Percentiles rank a stretch among this genome's conserved stretches.
These are phyloP conservation scores for Tylochromis polylepis DNA, from an alignment of 2,113 vertebrate species.

Conservation along the genomic window DNA sequence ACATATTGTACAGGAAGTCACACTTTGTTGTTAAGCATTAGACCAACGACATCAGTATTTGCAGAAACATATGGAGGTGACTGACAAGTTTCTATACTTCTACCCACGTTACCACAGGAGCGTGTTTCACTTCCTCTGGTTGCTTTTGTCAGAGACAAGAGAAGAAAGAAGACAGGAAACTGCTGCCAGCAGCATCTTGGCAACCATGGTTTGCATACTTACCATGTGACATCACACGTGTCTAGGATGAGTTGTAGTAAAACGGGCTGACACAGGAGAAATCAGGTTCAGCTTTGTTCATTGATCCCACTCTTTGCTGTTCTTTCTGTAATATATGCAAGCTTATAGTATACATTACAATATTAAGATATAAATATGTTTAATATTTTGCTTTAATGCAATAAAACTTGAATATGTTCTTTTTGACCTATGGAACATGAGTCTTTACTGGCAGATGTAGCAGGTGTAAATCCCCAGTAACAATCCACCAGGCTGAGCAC, in stretches of 20 bases:
- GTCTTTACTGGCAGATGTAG: background rate
- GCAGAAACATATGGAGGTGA: background rate
- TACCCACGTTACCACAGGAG: background rate
- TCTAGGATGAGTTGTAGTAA: background rate
- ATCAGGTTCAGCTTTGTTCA: background rate
- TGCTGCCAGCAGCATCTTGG: background rate
- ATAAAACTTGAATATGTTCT: background rate
- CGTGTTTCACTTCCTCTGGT: background rate
- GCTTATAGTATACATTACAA: background rate
- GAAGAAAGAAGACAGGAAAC: background rate
- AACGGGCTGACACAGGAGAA: background rate
- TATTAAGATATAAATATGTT: background rate
- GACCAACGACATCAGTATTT: background rate
- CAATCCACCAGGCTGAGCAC: background rate
- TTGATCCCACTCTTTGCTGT: background rate
- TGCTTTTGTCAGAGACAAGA: background rate
- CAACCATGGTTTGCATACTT: background rate
- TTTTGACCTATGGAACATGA: background rate
- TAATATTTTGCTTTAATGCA: background rate
- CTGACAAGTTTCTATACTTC: background rate
- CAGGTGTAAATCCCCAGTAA: background rate
- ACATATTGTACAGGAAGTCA: background rate
- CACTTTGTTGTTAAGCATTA: background rate
- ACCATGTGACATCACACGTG: rapidly evolving
- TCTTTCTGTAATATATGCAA: background rate